Evolutionary conservation across 2,888 invertebrate species (phyloP).

Genomic region (Caenorhabditis wallacei): DNA sequence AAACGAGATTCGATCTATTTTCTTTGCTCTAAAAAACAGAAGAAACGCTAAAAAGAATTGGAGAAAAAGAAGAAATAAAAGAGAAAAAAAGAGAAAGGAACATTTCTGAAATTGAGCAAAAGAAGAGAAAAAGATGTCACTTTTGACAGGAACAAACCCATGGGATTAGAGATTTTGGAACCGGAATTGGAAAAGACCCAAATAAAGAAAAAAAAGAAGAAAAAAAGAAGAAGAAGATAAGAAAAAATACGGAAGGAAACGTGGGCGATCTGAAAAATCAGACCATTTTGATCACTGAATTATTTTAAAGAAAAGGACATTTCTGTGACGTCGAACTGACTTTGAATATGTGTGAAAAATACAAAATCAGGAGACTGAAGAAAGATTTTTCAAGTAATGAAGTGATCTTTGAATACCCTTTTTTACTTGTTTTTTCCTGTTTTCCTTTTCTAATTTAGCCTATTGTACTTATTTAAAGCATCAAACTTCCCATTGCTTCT

Average conservation of each 20-base stretch:
- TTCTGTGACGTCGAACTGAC: conserved; percentile 2
- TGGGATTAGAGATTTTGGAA: conserved; percentile 44
- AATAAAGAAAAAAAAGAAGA: conserved; percentile 1
- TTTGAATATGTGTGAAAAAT: conserved; percentile 1
- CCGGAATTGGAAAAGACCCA: conserved; percentile 12
- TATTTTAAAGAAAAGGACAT: conserved; percentile 1
- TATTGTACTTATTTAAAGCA: too few species aligned
- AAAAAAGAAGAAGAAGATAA: conserved; percentile 8
- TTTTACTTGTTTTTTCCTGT: too few species aligned
- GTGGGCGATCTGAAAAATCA: conserved; percentile 37
- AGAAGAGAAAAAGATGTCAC: conserved; percentile 36
- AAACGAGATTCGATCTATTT: conserved; percentile 26
- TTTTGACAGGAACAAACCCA: conserved; percentile 51
- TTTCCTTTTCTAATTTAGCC: too few species aligned
- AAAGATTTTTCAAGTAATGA: too few species aligned
- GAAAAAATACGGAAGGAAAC: conserved; percentile 22
- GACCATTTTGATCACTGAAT: conserved; percentile 8
- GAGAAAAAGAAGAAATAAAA: conserved; percentile 13
- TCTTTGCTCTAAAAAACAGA: conserved; percentile 13
- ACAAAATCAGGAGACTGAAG: conserved; percentile 7
- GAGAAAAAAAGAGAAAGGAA: conserved; percentile 40
- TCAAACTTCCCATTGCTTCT: too few species aligned
- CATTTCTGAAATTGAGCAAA: conserved; percentile 48
- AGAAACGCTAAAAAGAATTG: conserved; percentile 8
- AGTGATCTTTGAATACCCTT: too few species aligned